Percentiles rank a stretch among this genome's conserved stretches.
These are phyloP conservation scores for Panthera tigris DNA, from an alignment of 2,113 vertebrate genomes.

Conservation along the genomic window DNA sequence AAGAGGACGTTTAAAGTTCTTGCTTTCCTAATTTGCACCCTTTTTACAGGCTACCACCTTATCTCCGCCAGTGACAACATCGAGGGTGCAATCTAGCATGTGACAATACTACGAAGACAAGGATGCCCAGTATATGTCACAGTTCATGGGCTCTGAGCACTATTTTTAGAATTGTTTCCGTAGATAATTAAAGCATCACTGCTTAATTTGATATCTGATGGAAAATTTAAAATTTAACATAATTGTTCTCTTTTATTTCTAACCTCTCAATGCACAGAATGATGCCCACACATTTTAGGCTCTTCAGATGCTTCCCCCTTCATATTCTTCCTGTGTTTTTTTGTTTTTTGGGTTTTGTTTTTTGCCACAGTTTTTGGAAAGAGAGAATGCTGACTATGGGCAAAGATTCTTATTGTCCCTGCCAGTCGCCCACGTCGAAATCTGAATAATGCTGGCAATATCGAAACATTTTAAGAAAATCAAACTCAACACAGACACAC, in stretches of 20 bases:
- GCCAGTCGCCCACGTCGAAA: not conserved
- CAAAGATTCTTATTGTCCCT: not conserved
- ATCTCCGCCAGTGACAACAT: not conserved
- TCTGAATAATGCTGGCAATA: not conserved
- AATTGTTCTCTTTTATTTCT: not conserved
- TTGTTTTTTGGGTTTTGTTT: not conserved
- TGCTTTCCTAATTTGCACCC: not conserved
- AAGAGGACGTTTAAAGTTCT: not conserved
- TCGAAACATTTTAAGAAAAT: not conserved
- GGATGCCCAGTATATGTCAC: accelerated
- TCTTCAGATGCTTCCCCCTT: not conserved
- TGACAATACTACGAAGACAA: accelerated
- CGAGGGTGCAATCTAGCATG: accelerated
- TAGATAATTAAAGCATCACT: not conserved
- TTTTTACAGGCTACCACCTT: too few relatives aligned
- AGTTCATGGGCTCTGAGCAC: not conserved
- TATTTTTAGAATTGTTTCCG: not conserved
- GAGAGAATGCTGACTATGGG: not conserved
- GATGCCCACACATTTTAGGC: not conserved
- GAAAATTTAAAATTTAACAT: not conserved
- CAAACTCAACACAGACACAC: not conserved
- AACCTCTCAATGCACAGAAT: not conserved
- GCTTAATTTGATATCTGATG: not conserved
- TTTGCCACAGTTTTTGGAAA: not conserved
- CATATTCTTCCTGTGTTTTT: not conserved